Percentiles rank a stretch among this genome's conserved stretches.
Conservation (phyloP, 2,888 invertebrate species). For the Disparrhopalites patrizii region DNA sequence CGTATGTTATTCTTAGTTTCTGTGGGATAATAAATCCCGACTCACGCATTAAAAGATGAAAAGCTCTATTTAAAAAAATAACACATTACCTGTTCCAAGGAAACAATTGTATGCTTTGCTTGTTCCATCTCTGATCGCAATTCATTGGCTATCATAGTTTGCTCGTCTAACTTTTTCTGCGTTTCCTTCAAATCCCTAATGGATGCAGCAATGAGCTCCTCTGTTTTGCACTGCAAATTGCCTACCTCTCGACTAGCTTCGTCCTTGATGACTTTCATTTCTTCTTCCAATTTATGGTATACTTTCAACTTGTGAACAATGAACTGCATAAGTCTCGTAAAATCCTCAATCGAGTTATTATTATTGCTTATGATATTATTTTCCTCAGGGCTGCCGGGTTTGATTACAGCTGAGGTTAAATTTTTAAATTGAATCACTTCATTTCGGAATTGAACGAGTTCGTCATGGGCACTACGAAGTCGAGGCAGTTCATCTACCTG, state of each 20-base stretch:
- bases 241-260: constrained; percentile 4
- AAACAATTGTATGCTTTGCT: background rate
- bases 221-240: constrained; percentile 11
- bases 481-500: no score
- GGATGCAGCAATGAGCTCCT: background rate
- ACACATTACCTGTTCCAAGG: background rate
- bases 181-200: constrained; percentile 13
- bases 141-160: background rate
- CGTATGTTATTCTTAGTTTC: no score
- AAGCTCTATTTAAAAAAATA: background rate
- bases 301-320: background rate
- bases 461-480: no score
- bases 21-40: no score
- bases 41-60: background rate
- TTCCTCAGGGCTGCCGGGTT: no score
- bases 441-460: no score
- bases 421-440: no score
- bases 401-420: no score
- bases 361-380: no score
- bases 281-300: constrained; percentile 5
- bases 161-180: constrained; percentile 1
- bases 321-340: background rate
- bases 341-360: background rate
- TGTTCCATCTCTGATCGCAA: background rate
- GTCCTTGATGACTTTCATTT: constrained; percentile 7